phyloP scores from a whole-genome alignment of 2,113 vertebrate genomes.

The Erpornis zantholeuca region DNA sequence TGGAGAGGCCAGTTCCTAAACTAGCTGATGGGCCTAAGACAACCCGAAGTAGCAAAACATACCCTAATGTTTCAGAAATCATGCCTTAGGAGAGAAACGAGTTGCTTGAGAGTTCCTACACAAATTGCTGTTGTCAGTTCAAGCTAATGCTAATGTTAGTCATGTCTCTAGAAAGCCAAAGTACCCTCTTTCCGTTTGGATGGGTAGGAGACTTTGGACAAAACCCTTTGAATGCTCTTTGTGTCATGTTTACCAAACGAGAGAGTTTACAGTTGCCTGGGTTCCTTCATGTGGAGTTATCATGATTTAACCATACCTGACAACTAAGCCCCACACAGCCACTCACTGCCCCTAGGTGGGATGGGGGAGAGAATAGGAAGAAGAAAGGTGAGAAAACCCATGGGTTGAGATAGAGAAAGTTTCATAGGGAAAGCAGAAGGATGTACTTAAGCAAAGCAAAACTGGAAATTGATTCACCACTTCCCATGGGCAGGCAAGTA shows the following conservation, averaged over 20 bases:
- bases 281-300: neutral
- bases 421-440: neutral
- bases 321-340: neutral
- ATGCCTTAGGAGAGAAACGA: neutral
- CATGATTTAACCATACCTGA: neutral
- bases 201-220: neutral
- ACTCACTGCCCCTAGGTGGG: rapidly evolving
- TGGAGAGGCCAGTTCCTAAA: neutral
- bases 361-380: neutral
- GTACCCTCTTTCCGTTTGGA: neutral
- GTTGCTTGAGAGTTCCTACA: neutral
- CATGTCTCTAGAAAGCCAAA: neutral
- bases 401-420: neutral
- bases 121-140: neutral
- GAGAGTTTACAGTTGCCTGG: neutral
- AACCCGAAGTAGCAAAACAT: neutral
- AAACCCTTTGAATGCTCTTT: neutral
- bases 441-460: neutral
- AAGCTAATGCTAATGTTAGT: neutral
- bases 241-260: neutral
- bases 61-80: neutral
- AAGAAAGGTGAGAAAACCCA: neutral
- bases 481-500: neutral
- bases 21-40: neutral
- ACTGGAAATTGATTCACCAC: neutral